Evolutionary conservation across 2,113 vertebrate species (phyloP).

Genomic region (Catharus fuscescens): DNA sequence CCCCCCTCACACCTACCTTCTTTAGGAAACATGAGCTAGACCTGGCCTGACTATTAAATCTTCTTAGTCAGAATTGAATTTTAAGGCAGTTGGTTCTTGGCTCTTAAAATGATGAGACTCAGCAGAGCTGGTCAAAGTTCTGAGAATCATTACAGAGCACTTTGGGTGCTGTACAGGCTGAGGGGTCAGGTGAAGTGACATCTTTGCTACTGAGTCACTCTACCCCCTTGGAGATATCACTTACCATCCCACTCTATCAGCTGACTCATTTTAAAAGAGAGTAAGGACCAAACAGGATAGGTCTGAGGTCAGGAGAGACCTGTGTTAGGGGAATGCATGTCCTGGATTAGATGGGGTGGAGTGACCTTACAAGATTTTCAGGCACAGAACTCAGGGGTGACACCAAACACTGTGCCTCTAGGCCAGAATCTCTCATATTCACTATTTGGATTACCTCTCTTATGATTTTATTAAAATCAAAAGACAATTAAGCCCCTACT

Average conservation of each 20-base stretch:
- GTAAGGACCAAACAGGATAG: neutral
- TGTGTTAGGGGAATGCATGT: neutral
- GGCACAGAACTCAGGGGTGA: neutral
- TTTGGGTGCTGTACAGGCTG: neutral
- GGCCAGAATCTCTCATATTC: neutral
- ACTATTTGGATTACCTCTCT: neutral
- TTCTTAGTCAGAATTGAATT: neutral
- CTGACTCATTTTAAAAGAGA: neutral
- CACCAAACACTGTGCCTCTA: neutral
- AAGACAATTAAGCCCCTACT: neutral
- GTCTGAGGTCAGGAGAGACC: neutral
- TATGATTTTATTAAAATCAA: neutral
- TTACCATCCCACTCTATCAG: neutral
- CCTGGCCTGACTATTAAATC: neutral
- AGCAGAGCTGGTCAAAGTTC: neutral
- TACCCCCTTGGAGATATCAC: neutral
- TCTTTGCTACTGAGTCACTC: neutral
- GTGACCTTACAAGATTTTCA: neutral
- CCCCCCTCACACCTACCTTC: neutral
- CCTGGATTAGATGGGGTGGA: neutral
- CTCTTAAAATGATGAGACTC: neutral
- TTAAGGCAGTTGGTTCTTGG: neutral
- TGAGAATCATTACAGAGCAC: neutral
- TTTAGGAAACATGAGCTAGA: neutral
- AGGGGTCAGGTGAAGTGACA: neutral